phyloP scores from a whole-genome alignment of 2,888 invertebrate genomes.

The Brachynemurus nebulosus region DNA sequence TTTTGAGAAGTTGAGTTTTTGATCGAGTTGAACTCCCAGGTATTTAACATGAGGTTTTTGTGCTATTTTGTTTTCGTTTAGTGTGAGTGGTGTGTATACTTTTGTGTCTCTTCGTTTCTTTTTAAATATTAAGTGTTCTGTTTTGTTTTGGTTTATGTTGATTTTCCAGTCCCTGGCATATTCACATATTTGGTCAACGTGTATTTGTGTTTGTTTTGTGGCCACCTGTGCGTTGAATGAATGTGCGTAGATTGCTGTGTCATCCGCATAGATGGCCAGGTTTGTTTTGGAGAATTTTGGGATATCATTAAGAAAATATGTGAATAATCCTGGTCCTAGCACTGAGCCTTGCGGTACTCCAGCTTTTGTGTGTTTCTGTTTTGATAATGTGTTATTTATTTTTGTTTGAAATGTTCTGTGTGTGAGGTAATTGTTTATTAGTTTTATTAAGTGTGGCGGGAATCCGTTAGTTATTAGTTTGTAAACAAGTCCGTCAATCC shows the following conservation, averaged over 20 bases:
- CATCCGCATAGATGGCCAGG: too few relatives aligned
- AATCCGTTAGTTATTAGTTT: too few relatives aligned
- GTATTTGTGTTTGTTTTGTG: too few relatives aligned
- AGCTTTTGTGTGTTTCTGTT: background rate
- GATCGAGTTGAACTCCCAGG: too few relatives aligned
- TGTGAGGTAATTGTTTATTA: background rate
- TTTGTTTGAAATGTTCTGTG: too few relatives aligned
- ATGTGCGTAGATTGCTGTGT: background rate
- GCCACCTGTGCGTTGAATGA: too few relatives aligned
- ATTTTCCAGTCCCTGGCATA: background rate
- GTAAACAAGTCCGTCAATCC: too few relatives aligned
- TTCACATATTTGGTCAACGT: background rate
- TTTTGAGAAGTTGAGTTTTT: background rate
- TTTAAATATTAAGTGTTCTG: background rate
- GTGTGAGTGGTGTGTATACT: too few relatives aligned
- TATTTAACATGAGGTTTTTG: background rate
- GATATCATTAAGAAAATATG: background rate
- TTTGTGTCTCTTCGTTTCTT: background rate
- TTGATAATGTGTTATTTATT: background rate
- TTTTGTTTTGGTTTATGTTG: background rate
- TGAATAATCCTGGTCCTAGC: slow-evolving; percentile 2
- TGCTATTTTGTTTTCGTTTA: background rate
- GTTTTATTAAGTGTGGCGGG: background rate
- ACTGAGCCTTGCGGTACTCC: slow-evolving; percentile 7
- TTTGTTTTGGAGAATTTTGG: too few relatives aligned